Conservation (phyloP, 2,888 invertebrate species). For the Homarus gammarus region DNA sequence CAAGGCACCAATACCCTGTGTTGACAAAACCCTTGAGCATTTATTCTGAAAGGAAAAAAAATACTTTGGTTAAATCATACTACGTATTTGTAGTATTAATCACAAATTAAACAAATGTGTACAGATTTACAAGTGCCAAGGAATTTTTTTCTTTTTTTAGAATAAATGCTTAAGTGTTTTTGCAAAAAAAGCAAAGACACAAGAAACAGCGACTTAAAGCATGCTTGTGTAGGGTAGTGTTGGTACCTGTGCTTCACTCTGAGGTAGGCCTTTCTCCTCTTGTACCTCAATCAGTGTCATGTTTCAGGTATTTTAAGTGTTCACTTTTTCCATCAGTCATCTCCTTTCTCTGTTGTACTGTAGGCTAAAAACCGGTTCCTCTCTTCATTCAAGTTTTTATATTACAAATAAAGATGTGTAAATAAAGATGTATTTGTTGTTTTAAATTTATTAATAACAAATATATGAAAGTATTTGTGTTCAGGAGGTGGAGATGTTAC, state of each 20-base stretch:
- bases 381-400: no score
- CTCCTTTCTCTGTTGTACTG: neutral
- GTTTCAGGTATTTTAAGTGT: neutral
- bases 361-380: neutral
- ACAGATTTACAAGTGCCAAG: neutral
- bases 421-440: no score
- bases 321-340: neutral
- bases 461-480: no score
- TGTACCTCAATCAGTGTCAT: neutral
- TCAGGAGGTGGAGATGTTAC: neutral
- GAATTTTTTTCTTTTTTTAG: neutral
- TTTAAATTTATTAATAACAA: no score
- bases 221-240: neutral
- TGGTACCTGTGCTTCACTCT: neutral
- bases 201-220: neutral
- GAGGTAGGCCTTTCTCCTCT: neutral
- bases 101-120: neutral
- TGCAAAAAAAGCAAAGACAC: neutral
- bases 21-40: neutral
- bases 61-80: neutral
- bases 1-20: conserved; percentile 17
- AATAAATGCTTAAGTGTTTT: neutral
- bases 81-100: neutral
- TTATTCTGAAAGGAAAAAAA: conserved; percentile 24
- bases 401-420: no score